Evolutionary conservation across 2,797 vertebrate genomes (phyloP), one percentile per base, ranked within the genome.

Genomic region (Todus mexicanus): DNA sequence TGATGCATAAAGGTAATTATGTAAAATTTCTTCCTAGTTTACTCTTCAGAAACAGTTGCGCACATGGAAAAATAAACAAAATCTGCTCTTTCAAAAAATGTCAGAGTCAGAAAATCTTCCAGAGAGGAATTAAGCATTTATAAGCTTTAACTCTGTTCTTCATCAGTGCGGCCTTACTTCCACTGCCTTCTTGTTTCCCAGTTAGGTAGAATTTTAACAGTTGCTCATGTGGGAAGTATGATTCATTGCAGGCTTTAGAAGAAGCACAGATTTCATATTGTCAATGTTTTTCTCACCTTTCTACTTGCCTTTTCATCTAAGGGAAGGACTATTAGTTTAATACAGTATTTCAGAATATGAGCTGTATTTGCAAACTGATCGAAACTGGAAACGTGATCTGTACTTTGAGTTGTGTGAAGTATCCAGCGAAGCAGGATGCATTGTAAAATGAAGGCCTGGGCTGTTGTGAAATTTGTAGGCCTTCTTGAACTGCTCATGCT

Each of bases 1-100:
- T 92, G 70, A 69, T 70, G 35, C 68, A 60, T 84, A 94, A 91
- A 88, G 82, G 50, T 38, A 91, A 21, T 94, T 78, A 84, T 25
- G 63, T 77, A 70, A 47, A 70, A 66, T 82, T 92, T 64, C n/a
- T 84, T 93, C 43, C 42, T 47, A 48, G 12, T 57, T 89, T 25
- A 35, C 59, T 68, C 25, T 68, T 87, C 26, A 51, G 21, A 95
- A 90, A 65, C 47, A 31, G 38, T 72, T 87, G 65, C 82, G 80
- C 54, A 78, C 47, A 17, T 20, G 21, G n/a, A 83, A 92, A 84
- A 85, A 27, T 10, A 29, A 84, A 61, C n/a, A 56, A 84, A 79
- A 64, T 51, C 51, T 64, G 11, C 26, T 40, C 19, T 51, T 83
- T 64, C 47, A 65, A n/a, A 88, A 42, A 89, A 90, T 70, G 51